Conservation (phyloP, 2,113 vertebrate species). For the Microtus pennsylvanicus region DNA sequence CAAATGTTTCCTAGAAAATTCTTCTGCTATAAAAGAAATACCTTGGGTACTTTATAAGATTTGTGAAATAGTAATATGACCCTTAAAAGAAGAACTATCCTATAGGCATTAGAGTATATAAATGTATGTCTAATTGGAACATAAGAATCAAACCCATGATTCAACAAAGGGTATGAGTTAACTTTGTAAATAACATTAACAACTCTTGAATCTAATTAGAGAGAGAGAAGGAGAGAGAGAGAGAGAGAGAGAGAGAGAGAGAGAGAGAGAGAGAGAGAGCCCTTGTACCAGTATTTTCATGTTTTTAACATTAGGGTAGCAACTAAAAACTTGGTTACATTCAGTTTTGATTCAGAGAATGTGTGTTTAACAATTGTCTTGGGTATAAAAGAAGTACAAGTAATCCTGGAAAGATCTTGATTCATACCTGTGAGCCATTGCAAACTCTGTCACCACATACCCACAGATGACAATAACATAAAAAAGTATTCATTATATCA, state of each 20-base stretch:
- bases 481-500: neutral
- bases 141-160: neutral
- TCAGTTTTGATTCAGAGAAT: neutral
- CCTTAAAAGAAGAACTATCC: neutral
- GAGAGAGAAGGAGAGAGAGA: neutral
- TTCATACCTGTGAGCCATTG: neutral
- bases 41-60: neutral
- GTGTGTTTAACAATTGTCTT: neutral
- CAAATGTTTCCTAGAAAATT: neutral
- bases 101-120: neutral
- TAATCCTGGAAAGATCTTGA: neutral
- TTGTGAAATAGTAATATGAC: neutral
- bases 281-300: neutral
- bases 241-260: neutral
- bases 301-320: neutral
- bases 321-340: neutral
- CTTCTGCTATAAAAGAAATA: neutral
- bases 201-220: neutral
- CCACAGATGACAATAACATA: neutral
- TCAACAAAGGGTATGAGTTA: neutral
- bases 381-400: neutral
- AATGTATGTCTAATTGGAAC: neutral
- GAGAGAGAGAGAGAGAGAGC: neutral
- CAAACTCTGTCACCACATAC: neutral
- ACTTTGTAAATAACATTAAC: neutral